Evolutionary conservation across 2,888 invertebrate species (phyloP), one percentile per base, ranked within the genome.

Genomic region (Callyntrura sp.): DNA sequence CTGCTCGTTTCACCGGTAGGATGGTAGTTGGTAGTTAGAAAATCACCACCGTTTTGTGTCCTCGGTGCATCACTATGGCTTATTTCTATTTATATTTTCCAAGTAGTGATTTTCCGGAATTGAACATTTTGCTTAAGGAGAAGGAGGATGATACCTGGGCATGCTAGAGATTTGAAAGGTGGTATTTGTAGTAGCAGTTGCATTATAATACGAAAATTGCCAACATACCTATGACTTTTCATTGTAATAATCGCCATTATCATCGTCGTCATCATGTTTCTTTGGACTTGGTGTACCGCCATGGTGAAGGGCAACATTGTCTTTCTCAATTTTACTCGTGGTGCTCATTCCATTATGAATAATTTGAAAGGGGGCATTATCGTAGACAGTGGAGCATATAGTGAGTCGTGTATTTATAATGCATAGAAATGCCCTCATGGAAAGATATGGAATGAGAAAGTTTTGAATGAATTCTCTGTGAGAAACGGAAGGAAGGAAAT

Each of bases 401-500:
- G 5, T 17, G 8, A 20, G 11, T 23, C n/a, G 55, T 55, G 0
- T n/a, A 17, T n/a, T 17, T 55, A 23, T 35, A 35, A 35, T 35
- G 35, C 35, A 35, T 4, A 4, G 35, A 35, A 35, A 6, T 35
- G 6, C 35, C 6, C 35, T 35, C n/a, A 23, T 17, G 17, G 57
- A 57, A 17, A 20, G 60, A 60, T 60, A 60, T 60, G 60, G 5
- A 35, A 68, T 28, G 43, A 73, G 73, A 73, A 73, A 73, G 45
- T 28, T 35, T 70, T 73, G 73, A 73, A 73, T 73, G 20, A 11
- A 48, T 20, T 62, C 5, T 20, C 43, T 12, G 73, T 45, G 43
- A 65, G 28, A 65, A 65, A 62, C 48, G 73, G 48, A 73, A 48
- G 76, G 76, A 60, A 81, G 81, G 35, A 81, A 81, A 78, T 25